Evolutionary conservation across 2,888 invertebrate genomes (phyloP).

Genomic region (Ecliptopera silaceata): DNA sequence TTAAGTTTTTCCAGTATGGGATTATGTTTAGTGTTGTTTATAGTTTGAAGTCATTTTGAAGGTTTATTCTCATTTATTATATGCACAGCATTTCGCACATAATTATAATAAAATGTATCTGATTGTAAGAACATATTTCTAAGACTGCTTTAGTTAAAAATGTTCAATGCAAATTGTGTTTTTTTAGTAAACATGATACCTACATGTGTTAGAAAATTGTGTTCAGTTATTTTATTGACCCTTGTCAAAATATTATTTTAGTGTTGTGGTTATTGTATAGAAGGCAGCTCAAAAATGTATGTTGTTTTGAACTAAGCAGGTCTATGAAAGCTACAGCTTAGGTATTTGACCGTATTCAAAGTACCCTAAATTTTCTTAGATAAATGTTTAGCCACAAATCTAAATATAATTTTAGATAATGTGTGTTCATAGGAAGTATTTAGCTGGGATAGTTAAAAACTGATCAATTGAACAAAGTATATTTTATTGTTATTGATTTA

Average conservation of each 20-base stretch:
- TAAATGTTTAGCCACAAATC: slow-evolving; percentile 21
- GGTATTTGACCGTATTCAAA: slow-evolving; percentile 46
- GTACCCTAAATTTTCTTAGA: slow-evolving; percentile 42
- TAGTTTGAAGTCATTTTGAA: slow-evolving; percentile 38
- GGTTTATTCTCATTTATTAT: slow-evolving; percentile 45
- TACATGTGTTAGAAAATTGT: slow-evolving; percentile 28
- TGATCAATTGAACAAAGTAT: slow-evolving; percentile 15
- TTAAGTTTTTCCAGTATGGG: slow-evolving; percentile 39
- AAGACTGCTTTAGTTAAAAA: slow-evolving; percentile 68
- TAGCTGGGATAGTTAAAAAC: slow-evolving; percentile 15
- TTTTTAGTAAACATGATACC: slow-evolving; percentile 38
- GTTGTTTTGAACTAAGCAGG: slow-evolving; percentile 33
- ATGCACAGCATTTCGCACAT: slow-evolving; percentile 65
- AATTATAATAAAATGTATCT: slow-evolving; percentile 45
- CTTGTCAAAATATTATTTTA: slow-evolving; percentile 8
- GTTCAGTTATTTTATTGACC: slow-evolving; percentile 7
- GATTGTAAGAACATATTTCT: slow-evolving; percentile 54
- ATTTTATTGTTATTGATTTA: slow-evolving; percentile 14
- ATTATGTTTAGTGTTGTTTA: slow-evolving; percentile 45
- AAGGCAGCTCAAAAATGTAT: slow-evolving; percentile 51
- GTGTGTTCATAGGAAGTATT: slow-evolving; percentile 37
- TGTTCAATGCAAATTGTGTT: slow-evolving; percentile 59
- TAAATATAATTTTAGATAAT: slow-evolving; percentile 38
- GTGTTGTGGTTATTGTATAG: slow-evolving; percentile 30
- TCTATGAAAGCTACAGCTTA: slow-evolving; percentile 29